Evolutionary conservation across 2,113 vertebrate species (phyloP).

Genomic region (Poeciliopsis retropinna): DNA sequence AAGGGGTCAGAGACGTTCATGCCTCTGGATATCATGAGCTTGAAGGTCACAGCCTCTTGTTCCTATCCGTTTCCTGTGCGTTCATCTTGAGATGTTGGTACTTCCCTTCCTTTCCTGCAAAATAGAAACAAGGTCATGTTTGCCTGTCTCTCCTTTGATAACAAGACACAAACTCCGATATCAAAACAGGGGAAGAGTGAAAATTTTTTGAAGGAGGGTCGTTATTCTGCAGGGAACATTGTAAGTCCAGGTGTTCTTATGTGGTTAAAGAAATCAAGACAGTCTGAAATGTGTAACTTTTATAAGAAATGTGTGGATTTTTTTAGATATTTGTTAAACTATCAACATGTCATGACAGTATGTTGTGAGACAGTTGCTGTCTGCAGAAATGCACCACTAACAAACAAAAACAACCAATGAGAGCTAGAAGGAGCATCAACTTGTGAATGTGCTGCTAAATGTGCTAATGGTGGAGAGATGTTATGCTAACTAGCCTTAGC

Average conservation of each 20-base stretch:
- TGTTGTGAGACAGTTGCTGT: too few relatives aligned
- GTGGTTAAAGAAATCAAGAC: neutral
- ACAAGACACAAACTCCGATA: conserved; percentile 3
- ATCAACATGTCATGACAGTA: too few relatives aligned
- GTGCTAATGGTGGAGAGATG: too few relatives aligned
- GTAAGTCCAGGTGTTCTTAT: neutral
- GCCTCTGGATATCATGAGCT: conserved; percentile 50
- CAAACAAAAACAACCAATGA: too few relatives aligned
- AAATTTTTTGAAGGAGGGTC: neutral
- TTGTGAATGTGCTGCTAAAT: too few relatives aligned
- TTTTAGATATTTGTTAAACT: too few relatives aligned
- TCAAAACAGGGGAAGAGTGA: neutral
- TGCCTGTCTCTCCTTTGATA: conserved; percentile 21
- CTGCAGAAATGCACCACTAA: too few relatives aligned
- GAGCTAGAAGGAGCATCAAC: too few relatives aligned
- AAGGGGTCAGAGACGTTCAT: neutral
- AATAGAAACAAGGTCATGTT: conserved; percentile 43
- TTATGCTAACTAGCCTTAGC: too few relatives aligned
- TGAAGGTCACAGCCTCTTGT: conserved; percentile 50
- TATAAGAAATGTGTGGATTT: too few relatives aligned
- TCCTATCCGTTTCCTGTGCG: conserved; percentile 64
- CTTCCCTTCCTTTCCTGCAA: conserved; percentile 12
- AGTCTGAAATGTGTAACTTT: neutral
- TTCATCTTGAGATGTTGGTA: conserved; percentile 43
- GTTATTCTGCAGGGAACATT: neutral